phyloP scores from a whole-genome alignment of 1,140 invertebrate genomes.

The Schlechtendalia chinensis region DNA sequence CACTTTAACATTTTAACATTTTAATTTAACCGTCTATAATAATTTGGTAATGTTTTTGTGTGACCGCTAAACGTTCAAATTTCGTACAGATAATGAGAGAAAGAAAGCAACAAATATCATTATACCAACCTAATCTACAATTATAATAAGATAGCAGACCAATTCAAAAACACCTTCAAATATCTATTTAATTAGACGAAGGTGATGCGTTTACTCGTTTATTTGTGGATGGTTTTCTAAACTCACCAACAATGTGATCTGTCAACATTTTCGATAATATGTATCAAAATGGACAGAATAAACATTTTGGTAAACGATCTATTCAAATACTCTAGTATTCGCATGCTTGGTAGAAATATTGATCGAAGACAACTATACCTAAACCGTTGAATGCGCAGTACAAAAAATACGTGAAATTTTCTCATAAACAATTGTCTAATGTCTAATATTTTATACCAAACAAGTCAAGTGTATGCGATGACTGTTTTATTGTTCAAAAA shows the following conservation, averaged over 20 bases:
- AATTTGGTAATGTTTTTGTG: not conserved
- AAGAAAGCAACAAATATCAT: not conserved
- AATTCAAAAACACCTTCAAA: not conserved
- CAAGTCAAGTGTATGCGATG: too few relatives aligned
- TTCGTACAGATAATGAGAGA: not conserved
- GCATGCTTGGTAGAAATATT: not conserved
- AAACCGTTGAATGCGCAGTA: not conserved
- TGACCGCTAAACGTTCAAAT: slow-evolving; percentile 11
- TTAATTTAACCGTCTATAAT: not conserved
- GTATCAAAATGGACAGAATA: not conserved
- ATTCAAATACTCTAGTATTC: too few relatives aligned
- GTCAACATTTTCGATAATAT: not conserved
- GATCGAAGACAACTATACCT: not conserved
- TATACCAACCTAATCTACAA: not conserved
- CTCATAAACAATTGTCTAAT: too few relatives aligned
- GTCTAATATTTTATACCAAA: too few relatives aligned
- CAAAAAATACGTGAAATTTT: not conserved
- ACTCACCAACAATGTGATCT: not conserved
- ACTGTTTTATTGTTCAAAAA: too few relatives aligned
- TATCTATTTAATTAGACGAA: not conserved
- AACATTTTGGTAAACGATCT: not conserved
- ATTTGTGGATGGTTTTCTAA: not conserved
- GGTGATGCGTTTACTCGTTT: not conserved
- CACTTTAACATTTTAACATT: not conserved
- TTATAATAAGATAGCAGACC: not conserved